Conservation (phyloP, 2,888 invertebrate genomes). For the Eremobia ochroleuca region DNA sequence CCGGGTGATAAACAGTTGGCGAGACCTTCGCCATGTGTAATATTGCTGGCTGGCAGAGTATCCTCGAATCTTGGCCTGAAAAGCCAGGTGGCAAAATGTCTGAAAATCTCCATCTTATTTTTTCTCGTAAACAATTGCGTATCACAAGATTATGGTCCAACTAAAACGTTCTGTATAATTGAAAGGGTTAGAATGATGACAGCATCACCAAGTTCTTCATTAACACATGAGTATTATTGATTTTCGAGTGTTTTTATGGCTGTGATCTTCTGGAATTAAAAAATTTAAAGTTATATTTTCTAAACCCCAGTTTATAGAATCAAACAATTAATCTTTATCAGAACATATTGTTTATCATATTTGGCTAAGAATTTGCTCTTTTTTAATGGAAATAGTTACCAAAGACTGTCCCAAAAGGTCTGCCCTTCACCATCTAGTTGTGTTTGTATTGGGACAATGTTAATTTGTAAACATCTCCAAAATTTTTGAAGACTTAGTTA, state of each 20-base stretch:
- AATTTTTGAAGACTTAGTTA: neutral
- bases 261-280: neutral
- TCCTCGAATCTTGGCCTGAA: neutral
- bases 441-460: neutral
- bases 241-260: neutral
- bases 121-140: slow-evolving; percentile 3
- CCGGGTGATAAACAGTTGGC: slow-evolving; percentile 17
- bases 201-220: neutral
- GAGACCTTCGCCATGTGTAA: slow-evolving; percentile 13
- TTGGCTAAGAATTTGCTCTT: neutral
- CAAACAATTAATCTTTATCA: neutral
- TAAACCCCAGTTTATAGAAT: neutral
- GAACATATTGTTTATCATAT: neutral
- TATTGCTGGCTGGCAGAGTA: neutral
- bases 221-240: neutral
- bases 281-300: neutral
- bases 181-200: slow-evolving; percentile 12
- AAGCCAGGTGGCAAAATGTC: slow-evolving; percentile 5
- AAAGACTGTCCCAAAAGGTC: neutral
- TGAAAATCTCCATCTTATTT: neutral
- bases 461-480: neutral
- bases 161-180: neutral
- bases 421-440: fast-evolving
- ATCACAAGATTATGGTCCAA: neutral
- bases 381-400: neutral